Evolutionary conservation across 37 sponge, comb jelly and placozoan species (phyloP).

Genomic region (Aplysina aerophoba): DNA sequence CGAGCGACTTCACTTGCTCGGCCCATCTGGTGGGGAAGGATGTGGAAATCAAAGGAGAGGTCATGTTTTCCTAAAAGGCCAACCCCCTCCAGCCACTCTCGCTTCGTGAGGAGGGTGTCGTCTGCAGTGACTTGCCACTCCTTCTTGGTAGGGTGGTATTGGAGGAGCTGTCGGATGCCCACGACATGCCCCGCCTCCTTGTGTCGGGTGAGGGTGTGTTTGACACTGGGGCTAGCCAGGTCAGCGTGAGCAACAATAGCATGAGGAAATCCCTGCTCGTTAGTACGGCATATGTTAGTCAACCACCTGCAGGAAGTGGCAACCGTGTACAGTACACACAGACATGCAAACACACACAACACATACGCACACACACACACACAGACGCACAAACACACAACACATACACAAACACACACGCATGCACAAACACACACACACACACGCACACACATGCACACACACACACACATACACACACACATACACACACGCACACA

Average conservation of each 20-base stretch:
- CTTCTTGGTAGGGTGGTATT: constrained; percentile 53
- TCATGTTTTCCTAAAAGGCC: constrained; percentile 70
- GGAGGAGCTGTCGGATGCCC: constrained; percentile 85
- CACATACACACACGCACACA: constrained; percentile 48
- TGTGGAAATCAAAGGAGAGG: constrained; percentile 84
- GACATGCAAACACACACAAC: not conserved
- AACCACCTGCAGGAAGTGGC: constrained; percentile 2
- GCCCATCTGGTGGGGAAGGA: constrained; percentile 68
- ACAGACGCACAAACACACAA: not conserved
- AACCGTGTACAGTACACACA: not conserved
- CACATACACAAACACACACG: not conserved
- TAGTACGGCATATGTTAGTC: not conserved
- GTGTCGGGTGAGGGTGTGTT: constrained; percentile 63
- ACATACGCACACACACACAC: not conserved
- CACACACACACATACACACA: constrained; percentile 24
- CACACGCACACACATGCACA: not conserved
- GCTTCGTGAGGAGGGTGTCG: constrained; percentile 78
- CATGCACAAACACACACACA: not conserved
- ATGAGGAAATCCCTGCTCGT: constrained; percentile 51
- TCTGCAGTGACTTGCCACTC: constrained; percentile 14
- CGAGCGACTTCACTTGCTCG: constrained; percentile 63
- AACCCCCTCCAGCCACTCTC: constrained; percentile 74
- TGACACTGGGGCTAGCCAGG: constrained; percentile 42
- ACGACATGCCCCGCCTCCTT: constrained; percentile 56
- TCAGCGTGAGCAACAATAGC: constrained; percentile 74